Evolutionary conservation across 2,113 vertebrate species (phyloP).

Genomic region (Semicossyphus pulcher): DNA sequence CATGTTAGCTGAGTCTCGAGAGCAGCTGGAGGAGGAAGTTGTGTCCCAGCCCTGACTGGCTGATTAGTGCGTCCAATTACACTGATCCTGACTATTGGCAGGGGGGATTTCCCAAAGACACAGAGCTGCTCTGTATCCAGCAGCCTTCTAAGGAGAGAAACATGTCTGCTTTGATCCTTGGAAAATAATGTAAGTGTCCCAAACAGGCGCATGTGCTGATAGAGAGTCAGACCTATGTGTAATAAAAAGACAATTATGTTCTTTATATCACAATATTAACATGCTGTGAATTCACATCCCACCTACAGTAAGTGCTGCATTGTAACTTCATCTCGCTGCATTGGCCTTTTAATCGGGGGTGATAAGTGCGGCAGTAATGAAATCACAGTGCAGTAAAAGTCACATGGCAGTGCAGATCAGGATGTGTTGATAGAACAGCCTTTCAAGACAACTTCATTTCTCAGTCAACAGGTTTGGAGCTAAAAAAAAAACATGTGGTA

Average conservation of each 20-base stretch:
- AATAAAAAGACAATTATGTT: not conserved
- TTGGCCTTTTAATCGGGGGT: conserved; percentile 31
- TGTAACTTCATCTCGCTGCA: conserved; percentile 20
- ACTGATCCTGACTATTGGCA: not conserved
- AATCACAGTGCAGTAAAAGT: conserved; percentile 34
- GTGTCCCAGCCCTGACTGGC: not conserved
- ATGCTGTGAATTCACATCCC: not conserved
- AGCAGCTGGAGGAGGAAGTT: not conserved
- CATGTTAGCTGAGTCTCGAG: not conserved
- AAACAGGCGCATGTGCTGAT: too few relatives aligned
- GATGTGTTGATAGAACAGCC: conserved; percentile 6
- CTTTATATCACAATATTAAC: not conserved
- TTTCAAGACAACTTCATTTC: not conserved
- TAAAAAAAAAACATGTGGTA: conserved; percentile 2
- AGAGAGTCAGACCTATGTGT: too few relatives aligned
- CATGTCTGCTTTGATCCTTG: too few relatives aligned
- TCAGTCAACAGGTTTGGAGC: conserved; percentile 4
- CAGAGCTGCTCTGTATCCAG: conserved; percentile 1
- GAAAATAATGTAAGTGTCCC: too few relatives aligned
- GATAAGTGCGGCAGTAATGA: conserved; percentile 53
- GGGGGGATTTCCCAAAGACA: not conserved
- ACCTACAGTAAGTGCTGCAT: not conserved
- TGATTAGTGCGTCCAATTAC: conserved; percentile 10
- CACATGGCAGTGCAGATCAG: conserved; percentile 27
- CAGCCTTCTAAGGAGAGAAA: not conserved